These are phyloP conservation scores for Drosophila prostipennis DNA, from an alignment of 2,888 invertebrate species.

Conservation along the genomic window DNA sequence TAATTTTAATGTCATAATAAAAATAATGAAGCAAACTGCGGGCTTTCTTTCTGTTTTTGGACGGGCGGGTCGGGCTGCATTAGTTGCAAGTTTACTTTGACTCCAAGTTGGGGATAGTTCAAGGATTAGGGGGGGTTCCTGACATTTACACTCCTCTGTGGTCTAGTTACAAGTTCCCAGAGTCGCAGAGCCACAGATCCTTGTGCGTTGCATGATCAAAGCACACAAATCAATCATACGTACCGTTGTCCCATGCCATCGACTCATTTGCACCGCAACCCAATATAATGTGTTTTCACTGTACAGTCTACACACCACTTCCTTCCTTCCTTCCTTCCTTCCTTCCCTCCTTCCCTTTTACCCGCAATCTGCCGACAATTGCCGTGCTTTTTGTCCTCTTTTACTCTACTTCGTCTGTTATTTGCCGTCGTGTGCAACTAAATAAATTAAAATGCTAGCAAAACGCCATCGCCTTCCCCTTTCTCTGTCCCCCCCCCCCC, in stretches of 20 bases:
- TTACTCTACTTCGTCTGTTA: conserved; percentile 8
- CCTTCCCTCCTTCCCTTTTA: background rate
- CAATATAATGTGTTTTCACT: conserved; percentile 21
- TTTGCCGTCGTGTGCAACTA: conserved; percentile 59
- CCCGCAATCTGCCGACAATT: background rate
- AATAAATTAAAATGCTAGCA: conserved; percentile 77
- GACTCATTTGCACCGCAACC: conserved; percentile 45
- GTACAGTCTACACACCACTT: conserved; percentile 1
- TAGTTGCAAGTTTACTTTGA: conserved; percentile 39
- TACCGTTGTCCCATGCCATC: conserved; percentile 22
- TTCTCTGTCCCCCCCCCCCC: background rate
- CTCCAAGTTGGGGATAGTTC: conserved; percentile 11
- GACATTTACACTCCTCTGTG: conserved; percentile 4
- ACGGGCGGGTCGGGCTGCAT: conserved; percentile 24
- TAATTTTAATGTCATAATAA: conserved; percentile 81
- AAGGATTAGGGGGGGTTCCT: conserved; percentile 21
- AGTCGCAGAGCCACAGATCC: too few species aligned
- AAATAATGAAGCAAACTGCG: conserved; percentile 49
- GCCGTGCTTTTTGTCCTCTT: conserved; percentile 23
- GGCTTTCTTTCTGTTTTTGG: background rate
- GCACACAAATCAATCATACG: conserved; percentile 49
- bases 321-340: background rate
- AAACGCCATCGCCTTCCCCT: conserved; percentile 34
- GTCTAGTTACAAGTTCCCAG: background rate
- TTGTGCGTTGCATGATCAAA: conserved; percentile 45